These are phyloP conservation scores for Watsonalla binaria DNA, from an alignment of 2,888 invertebrate genomes.

Conservation along the genomic window DNA sequence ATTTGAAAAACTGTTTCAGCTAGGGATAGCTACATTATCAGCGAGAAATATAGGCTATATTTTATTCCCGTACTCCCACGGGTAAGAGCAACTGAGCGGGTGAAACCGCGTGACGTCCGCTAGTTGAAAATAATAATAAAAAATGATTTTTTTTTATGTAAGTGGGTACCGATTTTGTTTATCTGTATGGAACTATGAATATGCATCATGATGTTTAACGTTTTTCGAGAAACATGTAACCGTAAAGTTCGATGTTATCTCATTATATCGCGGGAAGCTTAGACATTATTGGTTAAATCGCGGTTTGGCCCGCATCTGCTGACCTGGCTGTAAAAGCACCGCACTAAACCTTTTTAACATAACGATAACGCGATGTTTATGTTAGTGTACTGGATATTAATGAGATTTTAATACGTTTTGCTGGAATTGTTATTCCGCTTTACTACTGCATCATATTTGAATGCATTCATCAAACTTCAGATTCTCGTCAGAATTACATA, in stretches of 20 bases:
- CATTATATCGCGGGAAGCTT: constrained; percentile 22
- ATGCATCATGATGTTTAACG: constrained; percentile 8
- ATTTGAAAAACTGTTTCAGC: too few species aligned
- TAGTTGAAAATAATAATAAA: too few species aligned
- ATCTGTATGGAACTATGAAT: neutral
- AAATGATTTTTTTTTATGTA: too few species aligned
- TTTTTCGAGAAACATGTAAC: constrained; percentile 15
- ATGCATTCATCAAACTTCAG: neutral
- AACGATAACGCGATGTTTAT: neutral
- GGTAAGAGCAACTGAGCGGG: too few species aligned
- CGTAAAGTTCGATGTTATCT: constrained; percentile 6
- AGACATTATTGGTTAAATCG: constrained; percentile 25
- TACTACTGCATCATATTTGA: neutral
- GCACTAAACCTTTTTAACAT: neutral
- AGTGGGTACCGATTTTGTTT: too few species aligned
- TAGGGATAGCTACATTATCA: too few species aligned
- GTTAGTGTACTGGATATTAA: neutral
- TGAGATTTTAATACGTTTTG: neutral
- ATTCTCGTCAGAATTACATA: too few species aligned
- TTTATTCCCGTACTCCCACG: too few species aligned
- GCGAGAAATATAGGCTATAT: too few species aligned
- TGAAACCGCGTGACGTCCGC: too few species aligned
- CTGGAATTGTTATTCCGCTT: neutral
- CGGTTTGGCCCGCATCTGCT: constrained; percentile 30
- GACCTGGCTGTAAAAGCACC: constrained; percentile 4